phyloP scores from a whole-genome alignment of 2,113 vertebrate species.

The Syngnathoides biaculeatus region DNA sequence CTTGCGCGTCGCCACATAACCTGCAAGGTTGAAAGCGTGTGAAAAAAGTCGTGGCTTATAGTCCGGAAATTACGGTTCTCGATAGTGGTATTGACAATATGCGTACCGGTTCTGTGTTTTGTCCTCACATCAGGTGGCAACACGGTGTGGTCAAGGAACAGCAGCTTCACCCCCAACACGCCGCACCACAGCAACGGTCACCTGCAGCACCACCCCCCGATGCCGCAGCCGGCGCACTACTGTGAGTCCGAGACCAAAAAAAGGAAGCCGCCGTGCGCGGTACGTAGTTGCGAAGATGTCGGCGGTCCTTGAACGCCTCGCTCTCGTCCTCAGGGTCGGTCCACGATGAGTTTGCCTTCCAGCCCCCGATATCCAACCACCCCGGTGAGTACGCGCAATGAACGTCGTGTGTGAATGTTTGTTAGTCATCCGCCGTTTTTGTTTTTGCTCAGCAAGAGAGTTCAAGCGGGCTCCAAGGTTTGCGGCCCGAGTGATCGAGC shows the following conservation, averaged over 20 bases:
- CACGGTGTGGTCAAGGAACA: constrained; percentile 86
- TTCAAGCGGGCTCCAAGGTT: too few species aligned
- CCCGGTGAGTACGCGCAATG: constrained; percentile 80
- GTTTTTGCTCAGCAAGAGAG: too few species aligned
- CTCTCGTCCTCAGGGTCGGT: constrained; percentile 82
- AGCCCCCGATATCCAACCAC: constrained; percentile 96
- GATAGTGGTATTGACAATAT: not conserved
- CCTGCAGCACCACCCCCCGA: constrained; percentile 92
- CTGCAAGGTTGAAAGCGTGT: too few species aligned
- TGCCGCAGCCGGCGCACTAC: constrained; percentile 91
- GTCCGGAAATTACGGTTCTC: too few species aligned
- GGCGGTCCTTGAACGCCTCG: not conserved
- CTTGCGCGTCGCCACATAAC: too few species aligned
- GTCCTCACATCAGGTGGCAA: constrained; percentile 74
- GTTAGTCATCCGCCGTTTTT: too few species aligned
- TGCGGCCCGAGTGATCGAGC: too few species aligned
- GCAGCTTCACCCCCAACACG: constrained; percentile 85
- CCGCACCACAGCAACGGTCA: constrained; percentile 93
- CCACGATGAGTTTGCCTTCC: constrained; percentile 96
- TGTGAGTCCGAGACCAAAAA: constrained; percentile 77
- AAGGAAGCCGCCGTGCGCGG: not conserved
- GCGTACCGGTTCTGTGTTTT: not conserved
- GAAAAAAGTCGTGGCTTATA: too few species aligned
- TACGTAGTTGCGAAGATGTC: not conserved
- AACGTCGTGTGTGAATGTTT: not conserved